These are phyloP conservation scores for Trichoplusia ni DNA, from an alignment of 1,140 invertebrate genomes.

Conservation along the genomic window DNA sequence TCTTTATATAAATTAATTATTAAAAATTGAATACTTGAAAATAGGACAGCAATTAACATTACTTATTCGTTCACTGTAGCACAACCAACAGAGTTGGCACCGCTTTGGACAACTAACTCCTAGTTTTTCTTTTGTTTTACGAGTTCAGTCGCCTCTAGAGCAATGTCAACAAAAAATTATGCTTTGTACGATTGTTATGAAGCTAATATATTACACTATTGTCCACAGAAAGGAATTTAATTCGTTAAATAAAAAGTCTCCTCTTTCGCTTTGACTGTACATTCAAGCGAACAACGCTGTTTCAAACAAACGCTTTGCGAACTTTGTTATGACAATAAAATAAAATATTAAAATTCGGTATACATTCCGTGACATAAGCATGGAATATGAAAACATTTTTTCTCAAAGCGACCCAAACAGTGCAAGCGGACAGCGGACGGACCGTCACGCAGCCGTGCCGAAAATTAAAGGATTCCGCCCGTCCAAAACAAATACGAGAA, in stretches of 20 bases:
- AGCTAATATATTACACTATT: slow-evolving; percentile 45
- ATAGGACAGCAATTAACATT: no score
- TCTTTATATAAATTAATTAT: no score
- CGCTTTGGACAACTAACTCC: slow-evolving; percentile 47
- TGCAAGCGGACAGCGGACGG: slow-evolving; percentile 61
- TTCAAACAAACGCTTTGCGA: slow-evolving; percentile 17
- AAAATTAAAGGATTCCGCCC: slow-evolving; percentile 80
- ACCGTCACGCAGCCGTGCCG: slow-evolving; percentile 70
- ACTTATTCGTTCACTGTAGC: slow-evolving; percentile 28
- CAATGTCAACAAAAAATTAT: slow-evolving; percentile 40
- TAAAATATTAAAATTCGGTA: slow-evolving; percentile 45
- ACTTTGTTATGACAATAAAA: slow-evolving; percentile 39
- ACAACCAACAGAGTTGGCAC: slow-evolving; percentile 38
- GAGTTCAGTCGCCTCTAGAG: slow-evolving; percentile 35
- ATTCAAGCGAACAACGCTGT: background rate
- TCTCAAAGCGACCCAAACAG: slow-evolving; percentile 67
- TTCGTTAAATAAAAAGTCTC: slow-evolving; percentile 15
- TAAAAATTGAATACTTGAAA: no score
- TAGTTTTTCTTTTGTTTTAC: slow-evolving; percentile 43
- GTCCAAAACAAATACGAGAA: slow-evolving; percentile 79
- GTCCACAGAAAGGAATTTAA: slow-evolving; percentile 12
- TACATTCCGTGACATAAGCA: slow-evolving; percentile 45
- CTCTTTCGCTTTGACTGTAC: background rate
- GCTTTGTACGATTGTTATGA: slow-evolving; percentile 47
- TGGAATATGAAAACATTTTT: slow-evolving; percentile 63